Base-by-base conservation (phyloP, 1,140 invertebrate genomes). In the Caenorhabditis brenneri region DNA sequence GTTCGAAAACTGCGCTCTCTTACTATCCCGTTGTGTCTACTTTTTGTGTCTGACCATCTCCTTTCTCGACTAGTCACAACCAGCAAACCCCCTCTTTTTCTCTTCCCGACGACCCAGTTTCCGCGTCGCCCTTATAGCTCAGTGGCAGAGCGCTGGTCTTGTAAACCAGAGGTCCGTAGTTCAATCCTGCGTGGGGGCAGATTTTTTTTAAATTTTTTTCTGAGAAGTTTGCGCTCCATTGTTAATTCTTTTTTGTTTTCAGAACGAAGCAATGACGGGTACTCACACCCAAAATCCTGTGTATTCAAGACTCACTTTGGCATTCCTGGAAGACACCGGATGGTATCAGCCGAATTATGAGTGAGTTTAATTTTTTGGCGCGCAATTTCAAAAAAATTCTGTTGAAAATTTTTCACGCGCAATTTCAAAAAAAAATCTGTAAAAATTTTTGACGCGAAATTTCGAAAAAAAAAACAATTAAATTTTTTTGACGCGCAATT, bases 251-350 rank as follows among this genome's bases (percentile, higher is more conserved):
- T n/a, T n/a, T n/a, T n/a, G n/a, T n/a, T n/a, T 55, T 79, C 89
- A 97, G 95, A 99, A 99, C 92, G 97, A 99, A 93, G 97, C 96
- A 0, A 99, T 99, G 97, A 99, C 97, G 0, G 97, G 97, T 0
- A 99, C 97, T 0, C 97, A 99, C 90, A 99, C 97, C 0, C 97
- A 99, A 92, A 97, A 98, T 92, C 96, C 97, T 0, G 95, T 98
- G 0, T 98, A 99, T 91, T 98, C 96, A 0, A 92, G 96, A 53
- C 94, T 99, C 84, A 99, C 97, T 0, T 92, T 99, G 49, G 97
- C 97, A 0, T 92, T 99, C 51, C 96, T 99, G 95, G 97, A 99
- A 92, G 97, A 99, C 90, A 98, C 96, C 0, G 97, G 97, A 2
- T 93, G 92, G 92, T 93, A 93, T 85, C 89, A 90, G 79, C 91